Percentiles rank a stretch among this genome's conserved stretches.
Conservation (phyloP, 1,140 invertebrate species). For the Drosophila melanica region DNA sequence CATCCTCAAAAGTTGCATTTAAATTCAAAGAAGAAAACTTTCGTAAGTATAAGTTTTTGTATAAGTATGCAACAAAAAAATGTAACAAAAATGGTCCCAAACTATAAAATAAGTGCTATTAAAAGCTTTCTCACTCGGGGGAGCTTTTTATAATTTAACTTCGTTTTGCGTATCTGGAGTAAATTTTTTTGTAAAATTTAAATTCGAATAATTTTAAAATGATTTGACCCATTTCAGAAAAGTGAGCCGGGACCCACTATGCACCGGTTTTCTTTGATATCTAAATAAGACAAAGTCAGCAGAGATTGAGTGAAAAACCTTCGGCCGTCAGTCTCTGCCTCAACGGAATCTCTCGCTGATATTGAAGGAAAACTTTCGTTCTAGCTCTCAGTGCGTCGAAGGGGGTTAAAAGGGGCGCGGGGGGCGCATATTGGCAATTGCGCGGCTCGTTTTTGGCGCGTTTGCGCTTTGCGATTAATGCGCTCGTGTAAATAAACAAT, state of each 20-base stretch:
- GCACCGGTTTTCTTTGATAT: constrained; percentile 13
- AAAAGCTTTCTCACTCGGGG: no score
- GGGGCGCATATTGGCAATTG: constrained; percentile 63
- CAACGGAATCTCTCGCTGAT: constrained; percentile 22
- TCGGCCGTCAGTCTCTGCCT: constrained; percentile 26
- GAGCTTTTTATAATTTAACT: no score
- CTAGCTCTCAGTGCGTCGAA: constrained; percentile 11
- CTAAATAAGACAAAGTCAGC: constrained; percentile 5
- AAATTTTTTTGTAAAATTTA: no score
- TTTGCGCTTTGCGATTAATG: constrained; percentile 79
- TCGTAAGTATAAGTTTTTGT: no score
- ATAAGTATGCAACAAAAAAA: no score
- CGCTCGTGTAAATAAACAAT: constrained; percentile 82
- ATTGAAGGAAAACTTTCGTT: constrained; percentile 29
- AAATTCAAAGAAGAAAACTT: neutral
- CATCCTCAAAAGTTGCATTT: neutral
- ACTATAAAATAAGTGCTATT: no score
- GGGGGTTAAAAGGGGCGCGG: neutral
- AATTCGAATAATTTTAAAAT: no score
- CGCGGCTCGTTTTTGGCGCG: constrained; percentile 74
- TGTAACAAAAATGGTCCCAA: no score
- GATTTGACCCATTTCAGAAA: no score
- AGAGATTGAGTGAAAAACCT: constrained; percentile 33
- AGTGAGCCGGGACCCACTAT: constrained; percentile 15
- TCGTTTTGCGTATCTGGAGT: no score